These are phyloP conservation scores for Chloroceryle amazona DNA, from an alignment of 2,797 vertebrate genomes.

Conservation along the genomic window DNA sequence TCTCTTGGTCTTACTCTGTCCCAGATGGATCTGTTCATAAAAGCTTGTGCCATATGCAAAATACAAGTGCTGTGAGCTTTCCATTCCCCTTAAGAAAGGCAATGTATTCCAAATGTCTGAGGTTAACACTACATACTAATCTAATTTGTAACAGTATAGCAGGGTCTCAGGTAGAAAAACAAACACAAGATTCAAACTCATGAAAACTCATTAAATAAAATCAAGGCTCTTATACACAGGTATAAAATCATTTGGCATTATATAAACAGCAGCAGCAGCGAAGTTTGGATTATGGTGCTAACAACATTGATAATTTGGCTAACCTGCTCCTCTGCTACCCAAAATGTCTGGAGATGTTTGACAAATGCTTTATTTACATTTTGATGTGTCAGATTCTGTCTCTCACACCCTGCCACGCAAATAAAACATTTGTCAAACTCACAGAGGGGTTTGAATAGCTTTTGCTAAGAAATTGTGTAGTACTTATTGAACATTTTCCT, in stretches of 20 bases:
- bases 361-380: not conserved
- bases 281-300: not conserved
- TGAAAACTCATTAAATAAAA: not conserved
- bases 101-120: not conserved
- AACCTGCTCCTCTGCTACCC: not conserved
- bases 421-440: conserved; percentile 19
- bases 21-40: not conserved
- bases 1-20: not conserved
- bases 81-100: not conserved
- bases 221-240: not conserved
- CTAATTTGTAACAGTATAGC: not conserved
- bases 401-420: not conserved
- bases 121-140: not conserved
- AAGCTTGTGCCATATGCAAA: not conserved
- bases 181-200: not conserved
- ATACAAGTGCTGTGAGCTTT: not conserved
- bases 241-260: not conserved
- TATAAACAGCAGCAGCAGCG: fast-evolving
- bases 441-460: not conserved
- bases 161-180: not conserved
- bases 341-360: not conserved
- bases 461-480: not conserved
- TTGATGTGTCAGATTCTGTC: not conserved
- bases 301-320: not conserved
- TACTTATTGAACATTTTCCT: not conserved